Base-by-base conservation (phyloP, 2,797 vertebrate species). In the Schizopygopsis malacanthus region DNA sequence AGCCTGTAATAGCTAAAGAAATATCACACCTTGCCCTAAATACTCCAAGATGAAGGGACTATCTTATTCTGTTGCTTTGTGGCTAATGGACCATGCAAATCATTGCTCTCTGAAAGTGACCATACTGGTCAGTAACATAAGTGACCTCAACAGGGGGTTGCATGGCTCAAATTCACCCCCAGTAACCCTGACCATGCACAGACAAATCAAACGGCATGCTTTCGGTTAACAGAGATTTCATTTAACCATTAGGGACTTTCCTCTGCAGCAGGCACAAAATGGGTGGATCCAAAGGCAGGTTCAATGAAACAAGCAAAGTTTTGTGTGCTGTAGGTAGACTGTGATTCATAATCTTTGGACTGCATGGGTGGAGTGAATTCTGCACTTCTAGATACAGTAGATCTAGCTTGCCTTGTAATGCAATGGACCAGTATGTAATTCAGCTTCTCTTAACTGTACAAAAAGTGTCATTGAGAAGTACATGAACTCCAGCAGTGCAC, bases 21-120 rank as follows among this genome's bases (percentile, higher is more conserved):
- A 84, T 79, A 59, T 84, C 83, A 84, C 50, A 84, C 83, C 83
- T 78, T 78, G 83, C 65, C 75, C 75, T 70, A 84, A n/a, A 84
- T 78, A 70, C 50, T 39, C 22, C 45, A 81, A 79, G 63, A 78
- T 20, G 37, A 52, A 63, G 5, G 22, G 8, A 67, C 45, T 13
- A 77, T 11, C 20, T 50, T 15, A 63, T 67, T 67, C 56, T 52
- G 72, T 63, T 75, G 28, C 67, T 70, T 84, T 79, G 75, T n/a
- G 37, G n/a, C 33, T 78, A 84, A 70, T 79, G n/a, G 59, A 84
- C 37, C 50, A 52, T 52, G 47, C 37, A 43, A 84, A 70, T 22
- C 16, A 69, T 41, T 12, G 61, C 7, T 12, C 50, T 81, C 39
- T 81, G 16, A 81, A 52, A 81, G 65, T 52, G 50, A 50, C 45